These are phyloP conservation scores for Zenarchopterus dispar DNA, from an alignment of 2,797 vertebrate species.

Conservation along the genomic window DNA sequence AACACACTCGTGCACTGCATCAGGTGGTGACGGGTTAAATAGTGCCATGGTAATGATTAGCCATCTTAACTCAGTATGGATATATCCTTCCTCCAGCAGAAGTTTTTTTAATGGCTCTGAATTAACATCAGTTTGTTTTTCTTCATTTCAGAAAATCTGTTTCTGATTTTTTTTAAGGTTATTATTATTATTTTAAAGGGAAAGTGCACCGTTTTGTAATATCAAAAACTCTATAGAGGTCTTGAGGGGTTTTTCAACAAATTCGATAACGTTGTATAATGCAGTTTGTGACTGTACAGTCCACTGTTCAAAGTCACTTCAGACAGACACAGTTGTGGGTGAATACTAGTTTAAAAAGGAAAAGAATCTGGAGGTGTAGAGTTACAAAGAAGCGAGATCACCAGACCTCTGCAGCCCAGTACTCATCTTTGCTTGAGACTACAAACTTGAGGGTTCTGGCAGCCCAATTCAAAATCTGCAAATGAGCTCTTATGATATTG, in stretches of 20 bases:
- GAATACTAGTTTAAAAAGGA: conserved; percentile 4
- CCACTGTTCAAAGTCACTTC: neutral
- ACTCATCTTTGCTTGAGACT: neutral
- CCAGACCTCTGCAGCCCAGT: neutral
- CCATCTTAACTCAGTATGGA: conserved; percentile 4
- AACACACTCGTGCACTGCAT: neutral
- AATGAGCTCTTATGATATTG: neutral
- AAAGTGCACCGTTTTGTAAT: neutral
- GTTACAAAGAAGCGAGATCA: conserved; percentile 1
- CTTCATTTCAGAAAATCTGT: neutral
- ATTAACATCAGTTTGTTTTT: conserved; percentile 1
- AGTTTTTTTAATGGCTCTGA: neutral
- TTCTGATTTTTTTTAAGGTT: neutral
- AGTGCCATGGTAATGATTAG: conserved; percentile 9
- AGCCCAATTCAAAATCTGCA: neutral
- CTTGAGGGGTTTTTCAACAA: neutral
- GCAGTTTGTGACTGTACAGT: neutral
- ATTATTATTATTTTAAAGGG: neutral
- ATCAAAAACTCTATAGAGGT: neutral
- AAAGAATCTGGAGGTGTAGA: conserved; percentile 17
- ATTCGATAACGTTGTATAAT: neutral
- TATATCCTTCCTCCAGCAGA: neutral
- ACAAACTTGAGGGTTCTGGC: neutral
- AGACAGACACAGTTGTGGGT: neutral
- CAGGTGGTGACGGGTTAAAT: conserved; percentile 1